Base-by-base conservation (phyloP, 2,797 vertebrate species). In the Allochrocebus solatus region DNA sequence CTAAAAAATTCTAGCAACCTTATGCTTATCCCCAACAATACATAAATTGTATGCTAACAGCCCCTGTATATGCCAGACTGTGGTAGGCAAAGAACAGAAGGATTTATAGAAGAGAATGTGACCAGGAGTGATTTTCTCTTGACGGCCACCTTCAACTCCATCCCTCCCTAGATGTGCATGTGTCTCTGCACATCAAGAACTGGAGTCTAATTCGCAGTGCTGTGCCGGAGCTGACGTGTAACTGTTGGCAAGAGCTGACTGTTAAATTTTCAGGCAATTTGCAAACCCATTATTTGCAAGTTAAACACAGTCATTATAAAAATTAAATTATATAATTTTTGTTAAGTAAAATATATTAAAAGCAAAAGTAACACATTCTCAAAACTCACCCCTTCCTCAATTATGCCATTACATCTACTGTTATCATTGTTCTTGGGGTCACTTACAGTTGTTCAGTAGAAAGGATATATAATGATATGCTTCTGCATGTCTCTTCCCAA, bases 231-330 rank as follows among this genome's bases (percentile, higher is more conserved):
- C 36, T 74, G 72, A 8, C 1, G 30, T 64, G 28, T 41, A 91
- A 90, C 50, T 36, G 7, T 41, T 84, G 39, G 48, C 21, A 26
- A 96, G 16, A 74, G 28, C 55, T 9, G 11, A 39, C 1, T 19
- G 55, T 9, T 84, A 82, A 78, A 86, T 75, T 67, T 53, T 87
- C 43, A 91, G 57, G 75, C 88, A 76, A 96, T 85, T 28, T 64
- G 26, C 21, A 95, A 86, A 96, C 16, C 55, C 26, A 5, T 72
- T 43, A 61, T 82, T 85, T 82, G 41, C 74, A 87, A 96, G 87
- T 75, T 94, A 89, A 95, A 92, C n/a, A 93, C 12, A 72, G 61
- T 10, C 33, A 76, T 61, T 76, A n/a, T 57, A 90, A 91, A 96
- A 88, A 87, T 75, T 36, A 75, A 90, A 93, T 84, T 50, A 87